A percentile compares a stretch with the other conserved stretches of the same genome.
phyloP scores from a whole-genome alignment of 1,140 invertebrate genomes.

The Drosophila gunungcola region DNA sequence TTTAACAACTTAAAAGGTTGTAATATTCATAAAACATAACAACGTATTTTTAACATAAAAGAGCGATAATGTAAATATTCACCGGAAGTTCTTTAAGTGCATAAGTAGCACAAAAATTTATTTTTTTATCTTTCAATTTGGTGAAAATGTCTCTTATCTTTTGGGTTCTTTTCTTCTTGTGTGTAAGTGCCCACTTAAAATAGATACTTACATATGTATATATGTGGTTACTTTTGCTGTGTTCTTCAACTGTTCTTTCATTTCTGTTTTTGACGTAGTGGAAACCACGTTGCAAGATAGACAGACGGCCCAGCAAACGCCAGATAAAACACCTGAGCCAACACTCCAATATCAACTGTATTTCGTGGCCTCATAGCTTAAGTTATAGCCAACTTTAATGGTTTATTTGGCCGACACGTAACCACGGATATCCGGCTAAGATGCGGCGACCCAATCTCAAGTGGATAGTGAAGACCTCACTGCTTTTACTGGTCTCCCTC shows the following conservation, averaged over 20 bases:
- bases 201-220: neutral
- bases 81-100: slow-evolving; percentile 31
- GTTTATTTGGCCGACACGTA: slow-evolving; percentile 54
- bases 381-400: slow-evolving; percentile 5
- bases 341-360: slow-evolving; percentile 13
- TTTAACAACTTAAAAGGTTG: neutral
- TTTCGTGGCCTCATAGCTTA: no score
- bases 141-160: slow-evolving; percentile 32
- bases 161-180: neutral
- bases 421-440: slow-evolving; percentile 28
- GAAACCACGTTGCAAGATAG: slow-evolving; percentile 21
- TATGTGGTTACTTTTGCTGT: slow-evolving; percentile 14
- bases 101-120: neutral
- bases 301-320: neutral
- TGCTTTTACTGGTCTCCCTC: slow-evolving; percentile 61
- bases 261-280: slow-evolving; percentile 6
- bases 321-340: slow-evolving; percentile 31
- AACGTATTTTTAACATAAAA: neutral
- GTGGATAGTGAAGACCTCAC: slow-evolving; percentile 71
- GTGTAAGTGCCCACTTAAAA: slow-evolving; percentile 7
- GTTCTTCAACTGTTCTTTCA: neutral
- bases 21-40: neutral
- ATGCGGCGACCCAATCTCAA: slow-evolving; percentile 82
- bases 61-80: slow-evolving; percentile 9
- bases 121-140: slow-evolving; percentile 37